A percentile compares a stretch with the other conserved stretches of the same genome.
Conservation (phyloP, 2,888 invertebrate species). For the Pachycephus smyrnensis region DNA sequence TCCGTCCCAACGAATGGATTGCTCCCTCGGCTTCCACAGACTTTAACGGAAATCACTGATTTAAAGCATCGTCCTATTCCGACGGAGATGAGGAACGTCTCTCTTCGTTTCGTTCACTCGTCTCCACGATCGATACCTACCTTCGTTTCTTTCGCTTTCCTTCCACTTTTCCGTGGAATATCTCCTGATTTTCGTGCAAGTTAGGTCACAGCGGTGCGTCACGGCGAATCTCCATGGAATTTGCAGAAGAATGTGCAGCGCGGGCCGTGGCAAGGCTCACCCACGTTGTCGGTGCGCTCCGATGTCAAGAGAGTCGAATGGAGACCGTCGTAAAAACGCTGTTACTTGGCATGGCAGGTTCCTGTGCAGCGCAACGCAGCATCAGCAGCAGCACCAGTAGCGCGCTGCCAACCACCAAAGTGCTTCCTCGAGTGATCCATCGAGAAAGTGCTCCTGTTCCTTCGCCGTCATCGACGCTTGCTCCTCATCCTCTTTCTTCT, state of each 20-base stretch:
- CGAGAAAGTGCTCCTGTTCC: no score
- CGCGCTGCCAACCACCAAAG: no score
- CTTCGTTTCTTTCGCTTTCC: not conserved
- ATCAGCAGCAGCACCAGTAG: not conserved
- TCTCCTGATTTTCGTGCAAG: no score
- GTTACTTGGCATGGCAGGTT: constrained; percentile 35
- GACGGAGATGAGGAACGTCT: not conserved
- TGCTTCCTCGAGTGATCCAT: no score
- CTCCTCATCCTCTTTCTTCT: not conserved
- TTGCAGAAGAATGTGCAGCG: constrained; percentile 37
- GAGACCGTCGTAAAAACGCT: constrained; percentile 37
- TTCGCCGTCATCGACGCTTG: not conserved
- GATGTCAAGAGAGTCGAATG: constrained; percentile 43
- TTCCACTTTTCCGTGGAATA: not conserved
- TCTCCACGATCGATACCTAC: not conserved
- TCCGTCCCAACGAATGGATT: no score
- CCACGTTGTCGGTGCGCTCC: constrained; percentile 47
- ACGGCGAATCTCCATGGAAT: constrained; percentile 39
- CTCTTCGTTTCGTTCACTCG: no score
- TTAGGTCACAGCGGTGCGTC: constrained; percentile 19
- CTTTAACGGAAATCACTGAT: no score
- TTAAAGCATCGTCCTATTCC: not conserved
- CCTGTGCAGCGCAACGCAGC: constrained; percentile 1
- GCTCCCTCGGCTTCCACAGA: no score
- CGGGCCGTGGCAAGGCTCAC: constrained; percentile 37